These are phyloP conservation scores for Galagoides demidoff DNA, from an alignment of 2,797 vertebrate species.

Conservation along the genomic window DNA sequence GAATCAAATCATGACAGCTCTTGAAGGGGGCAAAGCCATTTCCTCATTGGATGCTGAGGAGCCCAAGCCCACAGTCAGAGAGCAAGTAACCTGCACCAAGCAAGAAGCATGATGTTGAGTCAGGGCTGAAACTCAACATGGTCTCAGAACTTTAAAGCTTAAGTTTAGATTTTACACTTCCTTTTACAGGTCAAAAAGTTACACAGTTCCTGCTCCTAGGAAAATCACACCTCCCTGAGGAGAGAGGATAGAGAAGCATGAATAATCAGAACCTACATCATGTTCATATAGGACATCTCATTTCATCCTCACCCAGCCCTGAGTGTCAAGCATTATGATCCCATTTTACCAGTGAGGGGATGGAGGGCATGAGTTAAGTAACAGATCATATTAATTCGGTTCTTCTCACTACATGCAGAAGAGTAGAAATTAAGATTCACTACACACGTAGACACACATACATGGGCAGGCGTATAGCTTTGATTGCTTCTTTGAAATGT, in stretches of 20 bases:
- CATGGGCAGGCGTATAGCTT: not conserved
- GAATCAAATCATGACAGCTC: not conserved
- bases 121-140: not conserved
- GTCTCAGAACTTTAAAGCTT: not conserved
- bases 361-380: not conserved
- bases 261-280: not conserved
- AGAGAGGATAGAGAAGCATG: not conserved
- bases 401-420: not conserved
- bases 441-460: not conserved
- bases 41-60: not conserved
- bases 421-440: not conserved
- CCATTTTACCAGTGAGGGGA: not conserved
- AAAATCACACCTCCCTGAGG: not conserved
- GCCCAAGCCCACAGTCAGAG: not conserved
- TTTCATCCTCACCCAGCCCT: not conserved
- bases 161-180: not conserved
- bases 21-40: not conserved
- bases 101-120: not conserved
- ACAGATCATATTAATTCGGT: not conserved
- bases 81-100: not conserved
- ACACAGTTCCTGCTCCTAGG: not conserved
- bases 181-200: not conserved
- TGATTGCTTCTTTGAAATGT: not conserved
- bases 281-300: too few relatives aligned
- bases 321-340: not conserved